Base-by-base conservation (phyloP, 2,888 invertebrate genomes). In the Megamerina dolium region DNA sequence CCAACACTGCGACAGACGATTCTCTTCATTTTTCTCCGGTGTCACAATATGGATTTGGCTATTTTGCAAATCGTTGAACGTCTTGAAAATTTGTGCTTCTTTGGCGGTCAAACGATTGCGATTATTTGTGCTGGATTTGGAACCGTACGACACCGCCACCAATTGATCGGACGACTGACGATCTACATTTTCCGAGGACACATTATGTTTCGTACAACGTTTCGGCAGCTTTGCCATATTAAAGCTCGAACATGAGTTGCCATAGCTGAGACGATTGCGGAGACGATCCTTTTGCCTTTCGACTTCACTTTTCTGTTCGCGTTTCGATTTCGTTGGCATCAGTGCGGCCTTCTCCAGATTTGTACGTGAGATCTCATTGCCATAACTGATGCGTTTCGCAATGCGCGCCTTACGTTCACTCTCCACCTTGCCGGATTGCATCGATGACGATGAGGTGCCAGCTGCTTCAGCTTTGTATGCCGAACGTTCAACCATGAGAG, bases 281-380 rank as follows among this genome's bases (percentile, higher is more conserved):
- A 57, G 45, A 47, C 45, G 55, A 8, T 51, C 50, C 8, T 47
- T 56, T 29, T 30, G 19, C 5, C 19, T 21, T 6, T 9, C 23
- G 10, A 43, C n/a, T n/a, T n/a, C n/a, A n/a, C n/a, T n/a, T n/a
- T n/a, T n/a, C n/a, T n/a, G 20, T 18, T 31, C 21, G 18, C 2
- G 39, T 16, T 27, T 50, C 43, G 38, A 19, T 37, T 45, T 29
- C 21, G 30, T 10, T n/a, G n/a, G n/a, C n/a, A n/a, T n/a, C n/a
- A n/a, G n/a, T n/a, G n/a, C n/a, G n/a, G n/a, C n/a, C n/a, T n/a
- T n/a, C n/a, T n/a, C n/a, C n/a, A 58, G 44, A 29, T 65, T 65
- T 19, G 50, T 54, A 2, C 55, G 53, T 3, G 63, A 64, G 19
- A 56, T 56, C 2, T 56, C 56, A 40, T 64, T 64, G 33, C 65